phyloP scores from a whole-genome alignment of 1,140 invertebrate species.

The Drosophila tsacasi region DNA sequence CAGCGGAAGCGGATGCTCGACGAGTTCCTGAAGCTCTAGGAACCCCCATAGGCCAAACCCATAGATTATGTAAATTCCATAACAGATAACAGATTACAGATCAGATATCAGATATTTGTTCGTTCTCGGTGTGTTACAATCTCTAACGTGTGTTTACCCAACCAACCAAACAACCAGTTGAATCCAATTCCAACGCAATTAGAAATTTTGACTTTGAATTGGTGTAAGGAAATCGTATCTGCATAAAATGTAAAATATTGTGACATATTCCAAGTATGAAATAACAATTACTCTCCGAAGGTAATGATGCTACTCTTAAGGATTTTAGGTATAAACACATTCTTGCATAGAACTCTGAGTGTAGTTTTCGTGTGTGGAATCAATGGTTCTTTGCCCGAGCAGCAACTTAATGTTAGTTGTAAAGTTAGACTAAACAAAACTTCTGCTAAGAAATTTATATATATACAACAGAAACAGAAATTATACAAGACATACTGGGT shows the following conservation, averaged over 20 bases:
- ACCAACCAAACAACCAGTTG: conserved; percentile 30
- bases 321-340: conserved; percentile 44
- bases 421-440: conserved; percentile 51
- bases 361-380: conserved; percentile 49
- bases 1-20: conserved; percentile 80
- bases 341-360: conserved; percentile 53
- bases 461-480: conserved; percentile 55
- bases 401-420: conserved; percentile 46
- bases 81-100: conserved; percentile 77
- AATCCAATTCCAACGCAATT: conserved; percentile 45
- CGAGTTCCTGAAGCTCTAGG: conserved; percentile 75
- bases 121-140: conserved; percentile 74
- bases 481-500: conserved; percentile 53
- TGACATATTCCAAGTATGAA: conserved; percentile 46
- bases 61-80: conserved; percentile 42
- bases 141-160: conserved; percentile 49
- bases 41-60: conserved; percentile 10
- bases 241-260: conserved; percentile 75
- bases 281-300: conserved; percentile 26
- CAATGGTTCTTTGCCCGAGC: conserved; percentile 37
- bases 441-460: conserved; percentile 69
- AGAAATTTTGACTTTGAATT: conserved; percentile 30
- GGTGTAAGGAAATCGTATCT: conserved; percentile 59
- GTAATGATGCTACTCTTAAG: conserved; percentile 14
- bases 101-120: conserved; percentile 77